These are phyloP conservation scores for Stegostoma tigrinum DNA, from an alignment of 2,113 vertebrate genomes.

Conservation along the genomic window DNA sequence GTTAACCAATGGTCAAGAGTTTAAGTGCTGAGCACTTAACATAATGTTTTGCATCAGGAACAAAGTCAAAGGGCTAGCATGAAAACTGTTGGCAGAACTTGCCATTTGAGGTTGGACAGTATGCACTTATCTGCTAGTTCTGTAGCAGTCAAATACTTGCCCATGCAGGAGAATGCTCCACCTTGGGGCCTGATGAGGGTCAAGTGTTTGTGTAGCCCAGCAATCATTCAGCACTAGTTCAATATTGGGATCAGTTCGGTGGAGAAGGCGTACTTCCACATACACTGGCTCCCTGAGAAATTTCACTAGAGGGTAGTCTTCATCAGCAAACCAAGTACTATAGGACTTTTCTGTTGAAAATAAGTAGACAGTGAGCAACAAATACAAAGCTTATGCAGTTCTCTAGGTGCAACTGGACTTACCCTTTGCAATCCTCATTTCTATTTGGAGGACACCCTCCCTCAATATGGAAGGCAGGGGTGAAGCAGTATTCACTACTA, in stretches of 20 bases:
- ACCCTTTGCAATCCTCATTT: constrained; percentile 38
- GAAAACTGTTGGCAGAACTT: too few species aligned
- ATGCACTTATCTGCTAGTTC: too few species aligned
- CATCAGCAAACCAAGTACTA: background rate
- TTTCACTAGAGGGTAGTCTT: constrained; percentile 21
- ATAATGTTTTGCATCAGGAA: too few species aligned
- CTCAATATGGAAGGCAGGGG: background rate
- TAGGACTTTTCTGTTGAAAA: constrained; percentile 2
- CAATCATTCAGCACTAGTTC: constrained; percentile 35
- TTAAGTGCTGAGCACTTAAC: too few species aligned
- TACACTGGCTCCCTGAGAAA: constrained; percentile 28
- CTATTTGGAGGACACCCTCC: constrained; percentile 14
- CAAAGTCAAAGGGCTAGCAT: too few species aligned
- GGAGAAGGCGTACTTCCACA: constrained; percentile 34
- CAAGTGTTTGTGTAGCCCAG: constrained; percentile 33
- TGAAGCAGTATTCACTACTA: background rate
- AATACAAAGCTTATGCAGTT: background rate
- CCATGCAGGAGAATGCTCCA: constrained; percentile 15
- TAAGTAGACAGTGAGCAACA: background rate
- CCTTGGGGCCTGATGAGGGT: background rate
- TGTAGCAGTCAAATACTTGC: background rate
- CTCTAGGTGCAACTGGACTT: background rate
- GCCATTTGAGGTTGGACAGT: too few species aligned
- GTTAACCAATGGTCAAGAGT: too few species aligned
- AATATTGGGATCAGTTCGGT: constrained; percentile 34